Evolutionary conservation across 92 coral and sea anemone genomes (phyloP).

Genomic region (Porites evermanni): DNA sequence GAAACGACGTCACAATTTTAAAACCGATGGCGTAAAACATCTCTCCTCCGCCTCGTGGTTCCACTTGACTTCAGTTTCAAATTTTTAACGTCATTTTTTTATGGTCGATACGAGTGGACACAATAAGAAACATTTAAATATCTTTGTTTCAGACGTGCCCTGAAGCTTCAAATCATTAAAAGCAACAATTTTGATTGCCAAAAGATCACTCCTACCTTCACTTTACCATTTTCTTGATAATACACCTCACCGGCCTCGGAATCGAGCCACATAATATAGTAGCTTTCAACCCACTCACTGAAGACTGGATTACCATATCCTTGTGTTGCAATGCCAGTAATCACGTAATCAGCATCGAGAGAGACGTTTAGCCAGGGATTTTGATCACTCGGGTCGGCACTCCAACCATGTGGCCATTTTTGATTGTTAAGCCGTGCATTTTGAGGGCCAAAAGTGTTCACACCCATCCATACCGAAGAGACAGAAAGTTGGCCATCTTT

Average conservation of each 20-base stretch:
- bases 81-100: no score
- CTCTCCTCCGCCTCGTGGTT: no score
- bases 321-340: conserved; percentile 76
- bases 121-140: no score
- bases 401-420: conserved; percentile 83
- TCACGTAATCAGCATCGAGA: conserved; percentile 48
- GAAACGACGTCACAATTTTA: no score
- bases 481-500: conserved; percentile 66
- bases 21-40: no score
- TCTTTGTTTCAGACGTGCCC: no score
- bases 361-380: conserved; percentile 77
- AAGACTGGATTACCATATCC: conserved; percentile 74
- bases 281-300: conserved; percentile 75
- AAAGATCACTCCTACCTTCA: conserved; percentile 49
- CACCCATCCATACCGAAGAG: conserved; percentile 73
- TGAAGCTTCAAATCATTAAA: no score
- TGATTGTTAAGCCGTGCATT: conserved; percentile 71
- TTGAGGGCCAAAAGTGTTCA: conserved; percentile 64
- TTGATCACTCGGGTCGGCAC: conserved; percentile 64
- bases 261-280: conserved; percentile 68
- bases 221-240: conserved; percentile 70
- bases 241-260: conserved; percentile 48
- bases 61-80: no score
- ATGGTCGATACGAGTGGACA: no score
- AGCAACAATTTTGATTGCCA: no score